Conservation (phyloP, 2,888 invertebrate species). For the Hofmannophila pseudospretella region DNA sequence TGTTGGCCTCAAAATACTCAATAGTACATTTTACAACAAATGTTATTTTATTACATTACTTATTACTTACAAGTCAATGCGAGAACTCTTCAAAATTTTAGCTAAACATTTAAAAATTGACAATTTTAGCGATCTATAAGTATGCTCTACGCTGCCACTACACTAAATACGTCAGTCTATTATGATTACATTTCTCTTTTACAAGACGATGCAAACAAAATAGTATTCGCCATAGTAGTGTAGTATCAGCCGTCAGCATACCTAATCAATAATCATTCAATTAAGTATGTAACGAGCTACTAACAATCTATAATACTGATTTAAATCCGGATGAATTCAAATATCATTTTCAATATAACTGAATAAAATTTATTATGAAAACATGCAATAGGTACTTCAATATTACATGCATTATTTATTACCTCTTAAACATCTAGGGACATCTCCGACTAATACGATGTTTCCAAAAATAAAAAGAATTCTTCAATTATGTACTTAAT, state of each 20-base stretch:
- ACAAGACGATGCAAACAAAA: background rate
- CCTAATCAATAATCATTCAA: conserved; percentile 14
- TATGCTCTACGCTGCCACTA: conserved; percentile 12
- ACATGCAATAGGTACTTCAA: conserved; percentile 18
- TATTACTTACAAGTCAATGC: conserved; percentile 57
- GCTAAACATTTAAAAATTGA: conserved; percentile 74
- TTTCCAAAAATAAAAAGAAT: conserved; percentile 37
- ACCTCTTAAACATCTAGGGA: conserved; percentile 7
- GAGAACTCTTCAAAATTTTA: conserved; percentile 54
- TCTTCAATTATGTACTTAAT: conserved; percentile 50
- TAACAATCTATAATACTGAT: conserved; percentile 24
- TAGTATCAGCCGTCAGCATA: conserved; percentile 7
- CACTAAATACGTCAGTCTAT: background rate
- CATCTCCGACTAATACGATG: conserved; percentile 2
- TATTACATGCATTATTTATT: conserved; percentile 11
- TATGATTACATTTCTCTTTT: background rate
- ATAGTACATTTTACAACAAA: conserved; percentile 71
- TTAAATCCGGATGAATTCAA: conserved; percentile 12
- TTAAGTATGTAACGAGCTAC: conserved; percentile 21
- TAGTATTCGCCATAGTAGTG: background rate
- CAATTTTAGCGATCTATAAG: conserved; percentile 51
- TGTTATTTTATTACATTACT: conserved; percentile 46
- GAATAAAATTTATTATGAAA: conserved; percentile 14
- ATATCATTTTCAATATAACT: conserved; percentile 11
- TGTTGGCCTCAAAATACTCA: conserved; percentile 72